Evolutionary conservation across 2,888 invertebrate genomes (phyloP).

Genomic region (Caenorhabditis drosophilae): DNA sequence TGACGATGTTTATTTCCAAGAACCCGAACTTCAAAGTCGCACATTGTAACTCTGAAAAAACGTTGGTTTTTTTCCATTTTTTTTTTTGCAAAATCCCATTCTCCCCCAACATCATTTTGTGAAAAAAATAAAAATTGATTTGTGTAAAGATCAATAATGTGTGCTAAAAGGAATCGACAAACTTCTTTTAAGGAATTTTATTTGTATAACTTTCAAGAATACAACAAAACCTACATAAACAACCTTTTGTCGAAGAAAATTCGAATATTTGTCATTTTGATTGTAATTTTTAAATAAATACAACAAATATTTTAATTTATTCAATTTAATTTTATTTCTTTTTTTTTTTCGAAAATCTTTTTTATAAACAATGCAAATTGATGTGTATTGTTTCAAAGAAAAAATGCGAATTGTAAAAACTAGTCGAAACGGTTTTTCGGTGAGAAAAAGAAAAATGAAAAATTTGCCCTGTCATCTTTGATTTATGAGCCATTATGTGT

Average conservation of each 20-base stretch:
- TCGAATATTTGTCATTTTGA: conserved; percentile 1
- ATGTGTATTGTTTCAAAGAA: too few species aligned
- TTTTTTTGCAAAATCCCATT: not conserved
- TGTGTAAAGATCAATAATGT: not conserved
- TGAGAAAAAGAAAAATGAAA: too few species aligned
- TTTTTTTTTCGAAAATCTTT: conserved; percentile 4
- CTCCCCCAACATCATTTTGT: not conserved
- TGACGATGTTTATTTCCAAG: conserved; percentile 72
- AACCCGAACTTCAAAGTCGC: conserved; percentile 70
- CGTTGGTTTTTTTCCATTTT: not conserved
- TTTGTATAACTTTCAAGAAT: not conserved
- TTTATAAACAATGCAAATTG: too few species aligned
- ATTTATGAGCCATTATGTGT: too few species aligned
- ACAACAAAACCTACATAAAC: too few species aligned
- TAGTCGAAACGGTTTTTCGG: too few species aligned
- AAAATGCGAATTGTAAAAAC: too few species aligned
- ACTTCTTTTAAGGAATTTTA: conserved; percentile 2
- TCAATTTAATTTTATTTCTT: not conserved
- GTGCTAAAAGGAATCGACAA: conserved; percentile 2
- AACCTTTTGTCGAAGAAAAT: not conserved
- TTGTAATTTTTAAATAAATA: not conserved
- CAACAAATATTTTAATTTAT: too few species aligned
- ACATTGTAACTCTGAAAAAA: conserved; percentile 68
- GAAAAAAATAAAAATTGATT: too few species aligned
- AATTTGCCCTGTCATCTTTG: too few species aligned